Percentiles rank a stretch among this genome's conserved stretches.
These are phyloP conservation scores for Bothrops jararaca DNA, from an alignment of 2,113 vertebrate genomes.

Conservation along the genomic window DNA sequence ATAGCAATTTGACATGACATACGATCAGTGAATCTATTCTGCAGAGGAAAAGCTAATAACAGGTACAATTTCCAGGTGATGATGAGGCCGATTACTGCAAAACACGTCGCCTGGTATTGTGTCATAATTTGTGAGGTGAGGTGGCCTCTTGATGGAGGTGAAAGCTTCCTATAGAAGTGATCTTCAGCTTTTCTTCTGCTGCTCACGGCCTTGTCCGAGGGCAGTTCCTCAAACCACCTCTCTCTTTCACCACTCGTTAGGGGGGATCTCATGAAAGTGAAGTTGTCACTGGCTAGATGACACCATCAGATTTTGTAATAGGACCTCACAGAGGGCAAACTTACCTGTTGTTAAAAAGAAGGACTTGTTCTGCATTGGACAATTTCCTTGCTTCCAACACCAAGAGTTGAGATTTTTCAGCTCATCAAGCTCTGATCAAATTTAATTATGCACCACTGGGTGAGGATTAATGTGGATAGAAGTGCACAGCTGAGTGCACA, in stretches of 20 bases:
- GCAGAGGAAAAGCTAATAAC: neutral
- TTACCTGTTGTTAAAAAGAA: neutral
- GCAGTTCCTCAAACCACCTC: no score
- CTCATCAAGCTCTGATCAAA: neutral
- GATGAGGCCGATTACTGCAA: neutral
- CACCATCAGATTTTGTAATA: neutral
- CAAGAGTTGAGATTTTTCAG: neutral
- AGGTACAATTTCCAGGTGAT: neutral
- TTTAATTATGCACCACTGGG: neutral
- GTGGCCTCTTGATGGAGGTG: neutral
- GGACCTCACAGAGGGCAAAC: neutral
- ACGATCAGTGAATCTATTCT: neutral
- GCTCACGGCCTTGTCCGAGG: neutral
- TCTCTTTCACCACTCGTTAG: neutral
- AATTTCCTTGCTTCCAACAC: neutral
- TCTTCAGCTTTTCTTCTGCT: neutral
- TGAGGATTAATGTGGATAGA: neutral
- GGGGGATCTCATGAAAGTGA: neutral
- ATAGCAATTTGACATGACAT: neutral
- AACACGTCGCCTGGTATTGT: neutral
- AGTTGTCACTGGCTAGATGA: neutral
- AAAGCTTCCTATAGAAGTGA: neutral
- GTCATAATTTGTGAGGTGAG: neutral
- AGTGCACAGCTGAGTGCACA: neutral
- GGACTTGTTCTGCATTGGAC: neutral